Evolutionary conservation across 2,888 invertebrate genomes (phyloP).

Genomic region (Drosophila borealis): DNA sequence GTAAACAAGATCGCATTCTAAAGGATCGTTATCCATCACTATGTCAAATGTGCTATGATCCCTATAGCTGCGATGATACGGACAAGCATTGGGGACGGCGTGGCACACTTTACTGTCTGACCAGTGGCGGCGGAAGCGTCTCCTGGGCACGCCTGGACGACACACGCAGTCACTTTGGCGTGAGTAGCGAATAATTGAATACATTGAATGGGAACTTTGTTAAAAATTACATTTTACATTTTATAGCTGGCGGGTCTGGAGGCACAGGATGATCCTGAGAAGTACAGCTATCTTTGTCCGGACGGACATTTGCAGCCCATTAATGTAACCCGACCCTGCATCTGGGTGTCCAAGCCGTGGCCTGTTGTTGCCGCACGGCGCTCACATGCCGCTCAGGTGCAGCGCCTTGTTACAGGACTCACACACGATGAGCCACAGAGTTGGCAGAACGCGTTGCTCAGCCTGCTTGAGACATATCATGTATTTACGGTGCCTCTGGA

Average conservation of each 20-base stretch:
- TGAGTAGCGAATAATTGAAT: constrained; percentile 75
- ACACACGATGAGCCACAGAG: constrained; percentile 83
- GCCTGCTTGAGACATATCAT: constrained; percentile 87
- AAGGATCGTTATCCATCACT: constrained; percentile 90
- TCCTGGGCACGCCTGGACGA: constrained; percentile 92
- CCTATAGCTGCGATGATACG: constrained; percentile 87
- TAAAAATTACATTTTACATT: constrained; percentile 14
- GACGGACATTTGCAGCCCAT: constrained; percentile 89
- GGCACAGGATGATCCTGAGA: constrained; percentile 84
- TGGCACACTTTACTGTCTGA: constrained; percentile 92
- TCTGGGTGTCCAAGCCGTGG: constrained; percentile 93
- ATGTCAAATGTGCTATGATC: constrained; percentile 89
- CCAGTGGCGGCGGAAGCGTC: constrained; percentile 91
- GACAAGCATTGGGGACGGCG: constrained; percentile 94
- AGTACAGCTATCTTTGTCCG: constrained; percentile 90
- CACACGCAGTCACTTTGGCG: constrained; percentile 88
- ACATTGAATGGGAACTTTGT: background rate
- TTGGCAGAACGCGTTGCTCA: constrained; percentile 87
- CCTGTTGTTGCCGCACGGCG: constrained; percentile 89
- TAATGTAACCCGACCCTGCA: constrained; percentile 87
- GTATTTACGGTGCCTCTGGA: constrained; percentile 86
- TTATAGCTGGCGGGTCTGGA: constrained; percentile 82
- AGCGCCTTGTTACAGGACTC: constrained; percentile 85
- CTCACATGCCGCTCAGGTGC: constrained; percentile 85
- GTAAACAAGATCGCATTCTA: constrained; percentile 87